Conservation (phyloP, 2,797 vertebrate species). For the Spinus olivaceus region DNA sequence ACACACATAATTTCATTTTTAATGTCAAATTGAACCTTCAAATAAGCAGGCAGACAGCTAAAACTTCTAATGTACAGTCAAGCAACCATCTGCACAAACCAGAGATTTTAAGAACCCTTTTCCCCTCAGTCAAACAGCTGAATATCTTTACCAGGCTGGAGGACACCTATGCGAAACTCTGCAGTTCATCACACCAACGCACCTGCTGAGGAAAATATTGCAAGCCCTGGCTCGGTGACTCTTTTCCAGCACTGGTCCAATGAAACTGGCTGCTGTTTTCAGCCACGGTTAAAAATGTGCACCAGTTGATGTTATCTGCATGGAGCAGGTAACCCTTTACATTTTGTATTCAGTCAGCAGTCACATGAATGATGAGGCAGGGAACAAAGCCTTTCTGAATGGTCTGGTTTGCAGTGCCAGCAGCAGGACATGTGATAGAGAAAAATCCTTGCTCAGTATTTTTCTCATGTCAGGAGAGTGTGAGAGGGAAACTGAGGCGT, state of each 20-base stretch:
- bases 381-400: constrained; percentile 20
- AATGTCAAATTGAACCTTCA: background rate
- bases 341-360: constrained; percentile 39
- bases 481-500: background rate
- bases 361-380: constrained; percentile 39
- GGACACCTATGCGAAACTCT: background rate
- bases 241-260: background rate
- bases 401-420: background rate
- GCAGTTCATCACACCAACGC: background rate
- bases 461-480: background rate
- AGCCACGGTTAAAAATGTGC: background rate
- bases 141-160: background rate
- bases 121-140: background rate
- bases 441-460: constrained; percentile 25
- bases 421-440: constrained; percentile 8
- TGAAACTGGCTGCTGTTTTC: background rate
- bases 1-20: background rate
- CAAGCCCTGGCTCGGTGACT: background rate
- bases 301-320: constrained; percentile 46
- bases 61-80: background rate
- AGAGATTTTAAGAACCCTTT: background rate
- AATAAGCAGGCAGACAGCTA: background rate
- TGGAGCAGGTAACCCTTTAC: background rate
- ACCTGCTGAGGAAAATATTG: background rate
- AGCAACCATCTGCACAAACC: background rate